Base-by-base conservation (phyloP, 2,888 invertebrate genomes). In the Nycteola revayana region DNA sequence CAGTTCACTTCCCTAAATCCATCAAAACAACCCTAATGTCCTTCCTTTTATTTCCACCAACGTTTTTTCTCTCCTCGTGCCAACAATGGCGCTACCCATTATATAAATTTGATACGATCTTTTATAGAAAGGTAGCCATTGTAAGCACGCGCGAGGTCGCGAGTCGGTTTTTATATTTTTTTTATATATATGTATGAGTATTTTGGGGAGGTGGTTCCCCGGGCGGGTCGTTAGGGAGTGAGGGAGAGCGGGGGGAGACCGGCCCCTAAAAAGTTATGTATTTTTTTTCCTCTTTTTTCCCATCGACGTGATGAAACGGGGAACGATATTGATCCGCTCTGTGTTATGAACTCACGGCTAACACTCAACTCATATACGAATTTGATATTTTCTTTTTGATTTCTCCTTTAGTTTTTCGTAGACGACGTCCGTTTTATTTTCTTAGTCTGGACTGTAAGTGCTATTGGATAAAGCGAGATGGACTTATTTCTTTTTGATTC, bases 251-350 rank as follows among this genome's bases (percentile, higher is more conserved):
- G 68, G 70, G 66, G 72, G 71, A 63, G 49, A 66, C 63, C 75
- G 71, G 75, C 86, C 85, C 87, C 86, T 88, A 88, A 88, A 88
- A 88, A 88, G 86, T 87, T 85, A 87, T 87, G 78, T 86, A 86
- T 87, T 87, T 87, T 84, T 82, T 87, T 82, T 78, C 79, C 77
- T 80, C 82, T 84, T 87, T 87, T 86, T 87, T 83, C 84, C 71
- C 76, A 82, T 86, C 77, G 84, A 82, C 79, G 82, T 81, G 82
- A 84, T 83, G 83, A 82, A 83, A 83, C 79, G 73, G 80, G 78
- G 74, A 60, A 72, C 72, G 69, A 75, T 87, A 88, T 88, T 79
- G 87, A 88, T 84, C 84, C 74, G 70, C 52, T 63, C 54, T 53
- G 60, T 45, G 56, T 48, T 54, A 50, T 57, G 44, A 54, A 30